Evolutionary conservation across 2,113 vertebrate species (phyloP).

Genomic region (Bostrychus sinensis): DNA sequence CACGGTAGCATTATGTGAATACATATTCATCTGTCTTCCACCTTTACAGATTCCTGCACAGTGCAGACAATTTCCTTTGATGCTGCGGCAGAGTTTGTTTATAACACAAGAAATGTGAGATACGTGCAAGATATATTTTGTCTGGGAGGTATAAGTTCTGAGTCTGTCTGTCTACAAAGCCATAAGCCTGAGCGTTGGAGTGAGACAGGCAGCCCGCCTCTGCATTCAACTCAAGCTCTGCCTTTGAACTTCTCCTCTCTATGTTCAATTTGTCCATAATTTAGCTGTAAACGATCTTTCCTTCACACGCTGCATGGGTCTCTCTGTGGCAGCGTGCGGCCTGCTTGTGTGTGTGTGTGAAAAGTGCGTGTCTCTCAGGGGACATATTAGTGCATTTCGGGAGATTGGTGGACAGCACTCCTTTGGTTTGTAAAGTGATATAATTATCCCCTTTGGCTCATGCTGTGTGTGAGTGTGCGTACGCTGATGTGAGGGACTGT

Average conservation of each 20-base stretch:
- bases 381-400: conserved; percentile 31
- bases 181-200: conserved; percentile 17
- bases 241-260: conserved; percentile 60
- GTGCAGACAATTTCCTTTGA: conserved; percentile 19
- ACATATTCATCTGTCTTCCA: conserved; percentile 41
- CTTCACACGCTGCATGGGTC: conserved; percentile 17
- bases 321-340: conserved; percentile 5
- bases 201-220: conserved; percentile 20
- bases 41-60: conserved; percentile 25
- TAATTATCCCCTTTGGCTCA: conserved; percentile 48
- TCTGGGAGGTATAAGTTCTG: conserved; percentile 26
- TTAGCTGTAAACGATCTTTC: conserved; percentile 61
- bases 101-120: conserved; percentile 22
- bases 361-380: conserved; percentile 18
- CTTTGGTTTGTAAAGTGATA: conserved; percentile 51
- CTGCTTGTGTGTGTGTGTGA: background rate
- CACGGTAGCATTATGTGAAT: conserved; percentile 27
- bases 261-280: conserved; percentile 66
- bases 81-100: conserved; percentile 5
- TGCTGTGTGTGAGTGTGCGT: background rate
- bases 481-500: conserved; percentile 5
- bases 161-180: conserved; percentile 21
- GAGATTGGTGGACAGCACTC: conserved; percentile 52
- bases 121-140: conserved; percentile 27
- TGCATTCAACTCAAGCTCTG: conserved; percentile 52